A percentile compares a stretch with the other conserved stretches of the same genome.
Evolutionary conservation across 2,888 invertebrate species (phyloP).

Genomic region (Ectemnius cavifrons): DNA sequence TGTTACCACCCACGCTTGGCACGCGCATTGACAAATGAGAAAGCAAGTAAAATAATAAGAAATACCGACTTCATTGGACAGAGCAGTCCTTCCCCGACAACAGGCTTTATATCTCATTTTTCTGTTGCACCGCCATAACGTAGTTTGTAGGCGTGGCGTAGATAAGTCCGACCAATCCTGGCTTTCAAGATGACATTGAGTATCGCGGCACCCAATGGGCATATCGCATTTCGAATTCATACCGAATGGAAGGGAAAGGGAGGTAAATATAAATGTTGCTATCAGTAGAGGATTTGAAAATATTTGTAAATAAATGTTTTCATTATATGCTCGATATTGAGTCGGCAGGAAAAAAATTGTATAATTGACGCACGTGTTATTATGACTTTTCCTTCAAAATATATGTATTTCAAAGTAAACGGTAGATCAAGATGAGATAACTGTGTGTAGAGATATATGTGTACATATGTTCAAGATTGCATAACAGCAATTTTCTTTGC

Average conservation of each 20-base stretch:
- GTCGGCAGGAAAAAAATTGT: too few relatives aligned
- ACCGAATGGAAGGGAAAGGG: neutral
- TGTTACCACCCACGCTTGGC: constrained; percentile 36
- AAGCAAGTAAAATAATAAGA: constrained; percentile 36
- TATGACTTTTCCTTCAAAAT: too few relatives aligned
- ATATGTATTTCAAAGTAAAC: too few relatives aligned
- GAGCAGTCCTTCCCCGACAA: constrained; percentile 45
- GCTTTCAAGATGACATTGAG: constrained; percentile 37
- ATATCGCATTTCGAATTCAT: constrained; percentile 42
- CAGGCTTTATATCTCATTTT: constrained; percentile 48
- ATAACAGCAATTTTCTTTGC: too few relatives aligned
- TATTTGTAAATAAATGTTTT: too few relatives aligned
- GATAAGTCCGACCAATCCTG: constrained; percentile 44
- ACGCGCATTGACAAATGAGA: constrained; percentile 27
- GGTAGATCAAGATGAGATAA: too few relatives aligned
- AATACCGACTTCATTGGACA: constrained; percentile 44
- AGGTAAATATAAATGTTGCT: constrained; percentile 6
- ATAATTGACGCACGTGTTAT: too few relatives aligned
- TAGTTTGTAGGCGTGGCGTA: constrained; percentile 56
- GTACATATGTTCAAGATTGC: too few relatives aligned
- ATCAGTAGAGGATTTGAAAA: too few relatives aligned
- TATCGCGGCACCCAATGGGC: constrained; percentile 28
- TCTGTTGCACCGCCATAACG: constrained; percentile 54
- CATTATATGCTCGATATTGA: too few relatives aligned
- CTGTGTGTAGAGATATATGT: too few relatives aligned